Conservation (phyloP, 2,888 invertebrate genomes). For the Drosophila mulleri region DNA sequence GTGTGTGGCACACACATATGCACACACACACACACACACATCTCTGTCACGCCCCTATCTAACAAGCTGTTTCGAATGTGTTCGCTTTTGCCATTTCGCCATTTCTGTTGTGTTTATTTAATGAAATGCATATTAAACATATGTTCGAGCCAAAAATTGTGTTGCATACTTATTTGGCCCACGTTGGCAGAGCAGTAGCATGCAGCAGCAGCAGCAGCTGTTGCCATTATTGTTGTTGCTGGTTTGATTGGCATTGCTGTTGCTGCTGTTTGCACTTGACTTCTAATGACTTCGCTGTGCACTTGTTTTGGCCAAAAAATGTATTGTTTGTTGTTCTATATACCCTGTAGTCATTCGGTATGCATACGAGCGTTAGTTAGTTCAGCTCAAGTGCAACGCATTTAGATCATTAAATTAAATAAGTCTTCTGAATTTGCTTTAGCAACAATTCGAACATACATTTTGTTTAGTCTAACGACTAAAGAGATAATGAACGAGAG, state of each 20-base stretch:
- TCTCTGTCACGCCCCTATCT: neutral
- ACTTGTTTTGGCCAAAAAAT: neutral
- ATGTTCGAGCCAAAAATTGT: constrained; percentile 50
- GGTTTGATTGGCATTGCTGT: constrained; percentile 7
- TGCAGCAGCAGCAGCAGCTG: neutral
- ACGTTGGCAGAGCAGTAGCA: neutral
- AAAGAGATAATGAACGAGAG: too few relatives aligned
- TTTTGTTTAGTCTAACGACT: too few relatives aligned
- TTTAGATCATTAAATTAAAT: too few relatives aligned
- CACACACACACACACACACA: constrained; percentile 1
- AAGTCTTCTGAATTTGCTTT: too few relatives aligned
- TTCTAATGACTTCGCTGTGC: constrained; percentile 53
- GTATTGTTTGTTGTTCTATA: neutral
- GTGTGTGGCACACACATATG: constrained; percentile 17
- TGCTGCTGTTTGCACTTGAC: constrained; percentile 49
- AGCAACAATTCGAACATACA: too few relatives aligned
- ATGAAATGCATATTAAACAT: constrained; percentile 77
- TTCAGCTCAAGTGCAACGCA: too few relatives aligned
- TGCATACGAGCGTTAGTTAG: too few relatives aligned
- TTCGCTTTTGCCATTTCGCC: constrained; percentile 36
- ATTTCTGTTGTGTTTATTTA: constrained; percentile 68
- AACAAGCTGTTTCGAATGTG: constrained; percentile 48
- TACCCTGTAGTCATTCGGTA: neutral
- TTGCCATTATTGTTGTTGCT: constrained; percentile 3
- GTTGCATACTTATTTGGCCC: constrained; percentile 48